Conservation (phyloP, 2,113 vertebrate species). For the Callipepla squamata region DNA sequence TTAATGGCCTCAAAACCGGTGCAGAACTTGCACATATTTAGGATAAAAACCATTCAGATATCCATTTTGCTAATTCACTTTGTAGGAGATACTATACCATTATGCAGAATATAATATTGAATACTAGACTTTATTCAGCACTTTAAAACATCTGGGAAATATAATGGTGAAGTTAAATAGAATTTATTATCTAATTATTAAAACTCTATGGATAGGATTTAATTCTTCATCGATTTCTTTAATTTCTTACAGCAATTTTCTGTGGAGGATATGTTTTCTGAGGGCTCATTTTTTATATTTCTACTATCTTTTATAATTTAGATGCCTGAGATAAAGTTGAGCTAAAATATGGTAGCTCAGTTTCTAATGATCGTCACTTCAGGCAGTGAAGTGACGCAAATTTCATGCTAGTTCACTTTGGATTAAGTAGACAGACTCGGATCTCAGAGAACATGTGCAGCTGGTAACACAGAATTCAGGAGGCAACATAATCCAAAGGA, state of each 20-base stretch:
- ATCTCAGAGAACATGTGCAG: not conserved
- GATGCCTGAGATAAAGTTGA: not conserved
- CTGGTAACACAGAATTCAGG: not conserved
- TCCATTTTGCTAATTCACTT: conserved; percentile 24
- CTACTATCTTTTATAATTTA: not conserved
- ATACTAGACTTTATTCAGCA: not conserved
- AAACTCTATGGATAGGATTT: not conserved
- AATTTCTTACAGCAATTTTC: not conserved
- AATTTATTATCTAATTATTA: not conserved
- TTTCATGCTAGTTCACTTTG: not conserved
- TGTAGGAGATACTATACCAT: not conserved
- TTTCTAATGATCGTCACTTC: not conserved
- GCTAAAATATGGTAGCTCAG: not conserved
- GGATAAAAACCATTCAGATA: not conserved
- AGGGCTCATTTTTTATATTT: not conserved
- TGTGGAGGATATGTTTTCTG: not conserved
- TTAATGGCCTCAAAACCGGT: not conserved
- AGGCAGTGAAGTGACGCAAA: not conserved
- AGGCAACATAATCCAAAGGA: not conserved
- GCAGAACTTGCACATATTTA: not conserved
- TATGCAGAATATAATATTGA: not conserved
- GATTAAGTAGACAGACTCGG: not conserved
- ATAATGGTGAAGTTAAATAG: not conserved
- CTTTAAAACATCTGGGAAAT: conserved; percentile 12
- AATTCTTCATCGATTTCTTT: not conserved